Conservation (phyloP, 2,888 invertebrate species). For the Merodon equestris region DNA sequence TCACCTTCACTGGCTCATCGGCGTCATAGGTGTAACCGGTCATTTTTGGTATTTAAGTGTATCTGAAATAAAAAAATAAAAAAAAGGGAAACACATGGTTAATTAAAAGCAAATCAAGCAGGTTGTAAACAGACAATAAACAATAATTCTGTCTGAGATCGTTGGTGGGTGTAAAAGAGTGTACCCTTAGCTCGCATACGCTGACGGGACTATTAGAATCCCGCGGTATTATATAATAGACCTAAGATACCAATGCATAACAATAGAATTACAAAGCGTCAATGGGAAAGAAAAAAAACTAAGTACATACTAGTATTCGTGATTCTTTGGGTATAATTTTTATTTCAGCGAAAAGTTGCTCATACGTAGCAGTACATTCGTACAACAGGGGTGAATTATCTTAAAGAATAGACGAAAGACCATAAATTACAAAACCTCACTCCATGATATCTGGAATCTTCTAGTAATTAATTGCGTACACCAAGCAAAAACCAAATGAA, state of each 20-base stretch:
- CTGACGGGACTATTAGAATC: constrained; percentile 19
- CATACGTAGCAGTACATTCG: constrained; percentile 35
- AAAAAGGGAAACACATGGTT: constrained; percentile 31
- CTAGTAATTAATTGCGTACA: constrained; percentile 16
- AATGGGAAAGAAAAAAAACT: constrained; percentile 43
- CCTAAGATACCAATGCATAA: constrained; percentile 46
- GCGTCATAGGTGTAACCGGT: constrained; percentile 66
- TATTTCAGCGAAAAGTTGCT: constrained; percentile 24
- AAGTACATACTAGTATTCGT: background rate
- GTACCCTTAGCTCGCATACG: constrained; percentile 17
- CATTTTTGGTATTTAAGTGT: constrained; percentile 63
- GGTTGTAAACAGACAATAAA: constrained; percentile 56
- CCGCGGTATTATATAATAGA: constrained; percentile 33
- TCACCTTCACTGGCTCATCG: constrained; percentile 68
- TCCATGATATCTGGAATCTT: constrained; percentile 7
- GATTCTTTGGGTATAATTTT: constrained; percentile 32
- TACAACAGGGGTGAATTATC: constrained; percentile 33
- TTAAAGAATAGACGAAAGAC: constrained; percentile 19
- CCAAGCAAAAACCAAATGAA: background rate
- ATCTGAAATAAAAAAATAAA: constrained; percentile 44
- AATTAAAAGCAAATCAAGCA: constrained; percentile 21
- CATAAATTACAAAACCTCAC: constrained; percentile 33
- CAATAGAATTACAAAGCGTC: constrained; percentile 63
- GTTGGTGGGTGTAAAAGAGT: constrained; percentile 25
- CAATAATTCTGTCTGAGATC: constrained; percentile 15